These are phyloP conservation scores for Alentia gelatinosa DNA, from an alignment of 2,888 invertebrate genomes.

Conservation along the genomic window DNA sequence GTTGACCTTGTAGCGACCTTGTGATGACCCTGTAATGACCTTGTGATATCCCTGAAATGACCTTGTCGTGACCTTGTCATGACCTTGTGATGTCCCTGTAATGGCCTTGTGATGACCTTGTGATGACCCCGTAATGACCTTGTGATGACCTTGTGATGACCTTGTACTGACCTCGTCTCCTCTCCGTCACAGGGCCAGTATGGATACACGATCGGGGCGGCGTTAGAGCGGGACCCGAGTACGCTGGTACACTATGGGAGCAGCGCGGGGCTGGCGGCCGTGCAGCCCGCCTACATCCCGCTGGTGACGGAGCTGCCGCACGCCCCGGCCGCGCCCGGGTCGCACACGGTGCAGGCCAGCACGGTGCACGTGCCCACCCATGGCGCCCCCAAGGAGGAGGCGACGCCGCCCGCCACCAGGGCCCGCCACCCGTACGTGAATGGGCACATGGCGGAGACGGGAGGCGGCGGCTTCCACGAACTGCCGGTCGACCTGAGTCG, in stretches of 20 bases:
- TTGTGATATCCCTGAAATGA: no score
- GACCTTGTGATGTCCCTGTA: no score
- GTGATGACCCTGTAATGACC: no score
- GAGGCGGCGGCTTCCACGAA: not conserved
- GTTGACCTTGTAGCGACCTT: no score
- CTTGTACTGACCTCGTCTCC: not conserved
- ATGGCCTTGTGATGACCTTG: no score
- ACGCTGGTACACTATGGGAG: slow-evolving; percentile 59
- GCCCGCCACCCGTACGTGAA: not conserved
- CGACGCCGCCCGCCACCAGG: not conserved
- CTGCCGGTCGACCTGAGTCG: slow-evolving; percentile 40
- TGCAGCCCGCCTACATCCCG: slow-evolving; percentile 53
- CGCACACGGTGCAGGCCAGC: slow-evolving; percentile 17
- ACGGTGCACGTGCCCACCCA: slow-evolving; percentile 42
- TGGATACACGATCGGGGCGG: slow-evolving; percentile 70
- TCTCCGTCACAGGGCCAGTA: slow-evolving; percentile 66
- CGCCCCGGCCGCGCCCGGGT: not conserved
- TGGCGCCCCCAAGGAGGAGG: not conserved
- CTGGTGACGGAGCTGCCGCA: not conserved
- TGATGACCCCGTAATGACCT: no score
- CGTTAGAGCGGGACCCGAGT: slow-evolving; percentile 65
- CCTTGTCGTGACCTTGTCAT: no score
- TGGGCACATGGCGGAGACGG: slow-evolving; percentile 42
- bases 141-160: not conserved
- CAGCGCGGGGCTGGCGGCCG: slow-evolving; percentile 59